Conservation (phyloP, 2,797 vertebrate species). For the Silurus aristotelis region DNA sequence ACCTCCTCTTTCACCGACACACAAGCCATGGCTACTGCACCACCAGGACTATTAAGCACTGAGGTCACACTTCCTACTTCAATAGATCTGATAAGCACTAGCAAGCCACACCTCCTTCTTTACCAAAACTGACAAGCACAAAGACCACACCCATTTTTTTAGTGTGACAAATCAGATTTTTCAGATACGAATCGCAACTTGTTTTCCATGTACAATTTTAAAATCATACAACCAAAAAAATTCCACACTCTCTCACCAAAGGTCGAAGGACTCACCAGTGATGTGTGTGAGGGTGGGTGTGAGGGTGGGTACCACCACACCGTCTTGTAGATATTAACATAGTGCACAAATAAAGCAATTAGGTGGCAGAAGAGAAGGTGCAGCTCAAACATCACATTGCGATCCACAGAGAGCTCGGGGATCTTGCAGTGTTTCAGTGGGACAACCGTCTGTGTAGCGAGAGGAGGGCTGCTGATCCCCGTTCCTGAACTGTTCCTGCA, state of each 20-base stretch:
- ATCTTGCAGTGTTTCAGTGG: slow-evolving; percentile 96
- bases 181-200: no score
- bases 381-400: slow-evolving; percentile 90
- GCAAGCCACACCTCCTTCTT: neutral
- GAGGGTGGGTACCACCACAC: slow-evolving; percentile 98
- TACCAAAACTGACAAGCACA: neutral
- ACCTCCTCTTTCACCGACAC: no score
- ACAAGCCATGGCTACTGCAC: no score
- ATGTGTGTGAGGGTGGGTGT: slow-evolving; percentile 94
- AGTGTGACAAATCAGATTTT: no score
- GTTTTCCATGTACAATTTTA: no score
- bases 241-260: no score
- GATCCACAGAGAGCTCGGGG: slow-evolving; percentile 90
- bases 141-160: neutral
- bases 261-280: slow-evolving; percentile 80
- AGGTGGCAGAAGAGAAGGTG: slow-evolving; percentile 98
- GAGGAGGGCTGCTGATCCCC: slow-evolving; percentile 90
- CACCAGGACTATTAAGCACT: no score
- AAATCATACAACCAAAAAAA: neutral
- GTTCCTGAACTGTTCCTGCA: slow-evolving; percentile 90
- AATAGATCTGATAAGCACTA: neutral
- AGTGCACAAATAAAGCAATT: slow-evolving; percentile 94
- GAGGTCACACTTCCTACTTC: neutral
- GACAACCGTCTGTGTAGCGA: slow-evolving; percentile 92
- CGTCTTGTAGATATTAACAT: slow-evolving; percentile 99